Evolutionary conservation across 2,888 invertebrate genomes (phyloP), one percentile per base, ranked within the genome.

Genomic region (Sicus ferrugineus): DNA sequence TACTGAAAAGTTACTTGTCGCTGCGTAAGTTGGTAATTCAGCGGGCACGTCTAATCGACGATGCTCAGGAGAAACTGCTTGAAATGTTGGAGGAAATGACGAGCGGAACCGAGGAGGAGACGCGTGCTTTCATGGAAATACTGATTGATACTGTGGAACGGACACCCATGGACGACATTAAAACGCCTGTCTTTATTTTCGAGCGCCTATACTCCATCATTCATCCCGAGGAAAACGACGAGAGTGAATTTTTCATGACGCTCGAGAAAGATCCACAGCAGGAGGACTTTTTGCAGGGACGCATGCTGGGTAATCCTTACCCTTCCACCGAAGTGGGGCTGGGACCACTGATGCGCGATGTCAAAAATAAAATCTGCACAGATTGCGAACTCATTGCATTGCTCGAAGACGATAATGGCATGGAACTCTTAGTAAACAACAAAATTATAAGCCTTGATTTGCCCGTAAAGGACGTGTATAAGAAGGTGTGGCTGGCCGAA

Each of bases 311-410:
- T 63, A 99, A 98, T 87, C 98, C 98, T 0, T 99, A 98, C 87
- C 96, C 95, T 69, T 96, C 95, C 38, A 88, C 91, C 34, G 98
- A 98, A 82, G 91, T 94, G 0, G 98, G 97, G 7, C 89, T 99
- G 77, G 98, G 98, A 0, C 98, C 98, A 0, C 87, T 98, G 14
- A 98, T 99, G 98, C 89, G 98, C 48, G 97, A 99, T 84, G 95
- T 99, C 11, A 99, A 99, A 86, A 98, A 99, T 86, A 98, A 98
- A 87, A 98, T 98, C 76, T 97, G 96, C 82, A 94, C 94, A 59
- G 98, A 99, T 86, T 98, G 98, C 85, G 98, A 99, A 83, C 88
- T 99, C 71, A 96, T 99, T n/a, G 98, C 98, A 0, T 86, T 99
- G 30, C 86, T 98, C 0, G 98, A 99, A 82, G 98, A 99, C 84